Evolutionary conservation across 2,113 vertebrate genomes (phyloP).

Genomic region (Setophaga kirtlandii): DNA sequence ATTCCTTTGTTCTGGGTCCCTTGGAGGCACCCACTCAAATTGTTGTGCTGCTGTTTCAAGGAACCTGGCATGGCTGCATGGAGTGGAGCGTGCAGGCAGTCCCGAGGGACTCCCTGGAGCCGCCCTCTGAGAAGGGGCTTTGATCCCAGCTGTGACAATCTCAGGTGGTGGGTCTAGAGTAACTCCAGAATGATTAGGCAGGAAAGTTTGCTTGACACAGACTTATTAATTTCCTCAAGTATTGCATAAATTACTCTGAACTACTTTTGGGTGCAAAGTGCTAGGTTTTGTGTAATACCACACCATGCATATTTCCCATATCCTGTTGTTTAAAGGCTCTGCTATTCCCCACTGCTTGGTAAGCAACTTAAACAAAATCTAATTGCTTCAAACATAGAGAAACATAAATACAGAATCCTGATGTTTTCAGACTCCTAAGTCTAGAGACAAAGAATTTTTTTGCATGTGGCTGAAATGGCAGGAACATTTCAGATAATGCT

Average conservation of each 20-base stretch:
- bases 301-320: neutral
- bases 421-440: neutral
- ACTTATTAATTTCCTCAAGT: neutral
- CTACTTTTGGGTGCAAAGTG: neutral
- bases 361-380: neutral
- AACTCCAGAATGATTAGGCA: neutral
- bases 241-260: neutral
- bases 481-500: fast-evolving
- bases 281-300: neutral
- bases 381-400: neutral
- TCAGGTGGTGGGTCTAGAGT: neutral
- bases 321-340: neutral
- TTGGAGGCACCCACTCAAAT: neutral
- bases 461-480: neutral
- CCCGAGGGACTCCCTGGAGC: fast-evolving
- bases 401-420: neutral
- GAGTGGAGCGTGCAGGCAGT: neutral
- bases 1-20: fast-evolving
- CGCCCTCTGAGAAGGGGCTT: fast-evolving
- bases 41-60: neutral
- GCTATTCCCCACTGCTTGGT: neutral
- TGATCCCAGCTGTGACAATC: fast-evolving
- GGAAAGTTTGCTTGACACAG: neutral
- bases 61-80: neutral
- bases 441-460: neutral